Percentiles rank a stretch among this genome's conserved stretches.
phyloP scores from a whole-genome alignment of 2,113 vertebrate genomes.

The Myotis yumanensis region DNA sequence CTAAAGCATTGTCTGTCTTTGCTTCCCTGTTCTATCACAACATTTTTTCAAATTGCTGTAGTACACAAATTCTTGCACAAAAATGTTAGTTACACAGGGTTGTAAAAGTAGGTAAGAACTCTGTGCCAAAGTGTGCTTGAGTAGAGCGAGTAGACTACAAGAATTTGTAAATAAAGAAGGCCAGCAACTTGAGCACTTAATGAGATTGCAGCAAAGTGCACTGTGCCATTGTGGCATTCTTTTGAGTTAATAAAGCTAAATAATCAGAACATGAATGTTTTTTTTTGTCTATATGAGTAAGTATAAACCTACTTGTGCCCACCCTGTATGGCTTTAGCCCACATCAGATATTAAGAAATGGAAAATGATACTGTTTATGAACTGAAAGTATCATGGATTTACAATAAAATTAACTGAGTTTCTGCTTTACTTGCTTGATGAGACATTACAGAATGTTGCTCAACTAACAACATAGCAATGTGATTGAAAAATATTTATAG shows the following conservation, averaged over 20 bases:
- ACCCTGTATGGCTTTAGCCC: neutral
- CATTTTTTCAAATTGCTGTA: neutral
- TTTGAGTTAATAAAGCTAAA: neutral
- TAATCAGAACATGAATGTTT: neutral
- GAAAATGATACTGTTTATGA: neutral
- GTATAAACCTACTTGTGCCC: neutral
- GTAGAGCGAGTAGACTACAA: neutral
- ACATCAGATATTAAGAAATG: neutral
- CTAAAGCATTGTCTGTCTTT: neutral
- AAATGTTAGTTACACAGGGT: neutral
- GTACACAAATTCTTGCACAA: neutral
- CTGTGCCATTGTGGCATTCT: neutral
- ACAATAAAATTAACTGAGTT: neutral
- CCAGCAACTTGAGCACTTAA: neutral
- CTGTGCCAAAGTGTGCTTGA: neutral
- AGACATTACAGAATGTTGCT: neutral
- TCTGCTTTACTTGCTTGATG: neutral
- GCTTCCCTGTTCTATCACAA: neutral
- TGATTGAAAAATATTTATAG: neutral
- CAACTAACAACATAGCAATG: neutral
- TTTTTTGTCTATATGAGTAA: neutral
- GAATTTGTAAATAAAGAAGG: neutral
- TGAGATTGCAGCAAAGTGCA: neutral
- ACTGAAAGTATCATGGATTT: neutral
- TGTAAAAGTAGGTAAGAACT: neutral